Conservation (phyloP, 1,140 invertebrate species). For the Bemisia tabaci region DNA sequence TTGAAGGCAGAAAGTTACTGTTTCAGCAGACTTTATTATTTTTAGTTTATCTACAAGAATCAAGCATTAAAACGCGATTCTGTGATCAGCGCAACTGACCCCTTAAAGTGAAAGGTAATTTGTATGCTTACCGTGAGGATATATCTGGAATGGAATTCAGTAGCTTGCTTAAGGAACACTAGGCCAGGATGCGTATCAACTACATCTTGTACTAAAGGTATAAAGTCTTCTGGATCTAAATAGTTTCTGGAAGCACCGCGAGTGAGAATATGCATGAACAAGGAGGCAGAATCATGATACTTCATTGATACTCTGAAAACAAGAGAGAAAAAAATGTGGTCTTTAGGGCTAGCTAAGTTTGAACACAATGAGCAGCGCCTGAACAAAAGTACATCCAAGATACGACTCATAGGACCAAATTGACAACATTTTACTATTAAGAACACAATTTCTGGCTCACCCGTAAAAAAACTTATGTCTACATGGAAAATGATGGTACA, state of each 20-base stretch:
- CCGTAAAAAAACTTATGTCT: no score
- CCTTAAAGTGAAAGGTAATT: no score
- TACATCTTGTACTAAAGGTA: slow-evolving; percentile 89
- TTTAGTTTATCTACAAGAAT: no score
- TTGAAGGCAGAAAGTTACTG: no score
- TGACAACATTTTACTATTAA: no score
- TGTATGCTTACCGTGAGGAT: slow-evolving; percentile 75
- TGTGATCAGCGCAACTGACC: no score
- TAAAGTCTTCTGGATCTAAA: slow-evolving; percentile 72
- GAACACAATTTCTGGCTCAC: no score
- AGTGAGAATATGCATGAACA: slow-evolving; percentile 77
- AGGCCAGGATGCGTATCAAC: slow-evolving; percentile 98
- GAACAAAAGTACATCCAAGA: neutral
- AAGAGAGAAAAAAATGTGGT: neutral
- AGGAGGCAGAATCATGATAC: slow-evolving; percentile 77
- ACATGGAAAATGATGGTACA: no score
- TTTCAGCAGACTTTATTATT: no score
- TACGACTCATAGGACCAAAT: no score
- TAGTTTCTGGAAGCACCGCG: slow-evolving; percentile 34
- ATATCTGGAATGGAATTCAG: slow-evolving; percentile 97
- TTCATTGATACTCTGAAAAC: slow-evolving; percentile 17
- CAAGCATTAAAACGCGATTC: no score
- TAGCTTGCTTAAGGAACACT: slow-evolving; percentile 90
- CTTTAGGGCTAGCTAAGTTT: neutral
- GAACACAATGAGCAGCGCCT: neutral